phyloP scores from a whole-genome alignment of 2,888 invertebrate genomes.

The Nasonia oneida region DNA sequence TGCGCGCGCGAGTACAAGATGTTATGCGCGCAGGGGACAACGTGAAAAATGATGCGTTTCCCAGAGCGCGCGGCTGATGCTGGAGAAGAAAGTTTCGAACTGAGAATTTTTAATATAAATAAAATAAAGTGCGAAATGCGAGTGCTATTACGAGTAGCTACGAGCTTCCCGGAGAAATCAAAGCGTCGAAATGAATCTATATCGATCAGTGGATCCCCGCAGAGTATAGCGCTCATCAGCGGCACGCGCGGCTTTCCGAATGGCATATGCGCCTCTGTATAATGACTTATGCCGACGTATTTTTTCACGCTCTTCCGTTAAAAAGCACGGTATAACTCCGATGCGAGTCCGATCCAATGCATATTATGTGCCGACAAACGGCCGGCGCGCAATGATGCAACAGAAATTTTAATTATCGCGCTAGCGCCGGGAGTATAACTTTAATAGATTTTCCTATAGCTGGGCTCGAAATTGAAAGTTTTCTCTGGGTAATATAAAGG shows the following conservation, averaged over 20 bases:
- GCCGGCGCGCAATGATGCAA: constrained; percentile 1
- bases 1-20: constrained; percentile 40
- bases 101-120: neutral
- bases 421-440: no score
- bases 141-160: neutral
- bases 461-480: neutral
- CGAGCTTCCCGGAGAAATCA: no score
- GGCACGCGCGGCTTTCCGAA: neutral
- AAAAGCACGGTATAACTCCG: neutral
- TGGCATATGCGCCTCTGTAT: neutral
- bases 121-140: neutral
- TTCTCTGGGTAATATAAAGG: neutral
- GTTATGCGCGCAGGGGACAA: constrained; percentile 11
- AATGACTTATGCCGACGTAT: neutral
- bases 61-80: constrained; percentile 56
- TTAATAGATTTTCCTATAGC: neutral
- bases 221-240: neutral
- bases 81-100: constrained; percentile 38
- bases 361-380: neutral
- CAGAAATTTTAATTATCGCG: constrained; percentile 24
- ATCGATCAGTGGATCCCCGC: neutral
- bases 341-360: neutral
- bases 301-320: neutral
- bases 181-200: neutral
- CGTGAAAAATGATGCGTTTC: constrained; percentile 58